A percentile compares a stretch with the other conserved stretches of the same genome.
Evolutionary conservation across 1,140 invertebrate species (phyloP).

Genomic region (Reticulitermes speratus): DNA sequence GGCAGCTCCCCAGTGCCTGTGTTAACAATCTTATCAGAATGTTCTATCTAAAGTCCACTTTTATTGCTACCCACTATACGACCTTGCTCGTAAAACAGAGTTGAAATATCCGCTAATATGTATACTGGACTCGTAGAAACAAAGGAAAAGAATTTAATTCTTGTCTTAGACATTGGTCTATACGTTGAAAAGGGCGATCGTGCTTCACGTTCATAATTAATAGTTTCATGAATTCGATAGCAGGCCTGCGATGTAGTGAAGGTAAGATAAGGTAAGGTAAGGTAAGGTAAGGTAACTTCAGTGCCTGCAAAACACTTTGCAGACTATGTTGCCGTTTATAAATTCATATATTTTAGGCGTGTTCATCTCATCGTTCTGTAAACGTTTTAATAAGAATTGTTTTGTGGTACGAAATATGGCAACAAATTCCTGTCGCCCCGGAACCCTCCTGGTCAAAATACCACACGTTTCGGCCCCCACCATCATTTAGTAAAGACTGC

Average conservation of each 20-base stretch:
- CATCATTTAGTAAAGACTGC: no score
- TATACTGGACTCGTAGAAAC: background rate
- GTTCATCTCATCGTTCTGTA: no score
- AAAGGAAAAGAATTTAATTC: background rate
- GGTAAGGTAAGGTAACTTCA: background rate
- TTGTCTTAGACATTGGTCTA: background rate
- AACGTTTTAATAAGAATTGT: no score
- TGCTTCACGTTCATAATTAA: background rate
- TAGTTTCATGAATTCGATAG: background rate
- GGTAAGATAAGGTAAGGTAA: background rate
- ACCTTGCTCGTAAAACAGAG: background rate
- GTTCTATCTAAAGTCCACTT: background rate
- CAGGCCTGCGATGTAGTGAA: background rate
- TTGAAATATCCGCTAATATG: background rate
- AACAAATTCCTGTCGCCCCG: no score
- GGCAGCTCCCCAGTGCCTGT: background rate
- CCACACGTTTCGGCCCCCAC: no score
- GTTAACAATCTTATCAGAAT: background rate
- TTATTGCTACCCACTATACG: conserved; percentile 1
- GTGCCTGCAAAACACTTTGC: no score
- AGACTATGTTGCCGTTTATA: no score
- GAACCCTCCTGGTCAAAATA: no score
- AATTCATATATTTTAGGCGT: no score
- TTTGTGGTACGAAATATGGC: no score
- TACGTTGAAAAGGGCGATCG: background rate